phyloP scores from a whole-genome alignment of 2,888 invertebrate species.

The Baccha elongata region DNA sequence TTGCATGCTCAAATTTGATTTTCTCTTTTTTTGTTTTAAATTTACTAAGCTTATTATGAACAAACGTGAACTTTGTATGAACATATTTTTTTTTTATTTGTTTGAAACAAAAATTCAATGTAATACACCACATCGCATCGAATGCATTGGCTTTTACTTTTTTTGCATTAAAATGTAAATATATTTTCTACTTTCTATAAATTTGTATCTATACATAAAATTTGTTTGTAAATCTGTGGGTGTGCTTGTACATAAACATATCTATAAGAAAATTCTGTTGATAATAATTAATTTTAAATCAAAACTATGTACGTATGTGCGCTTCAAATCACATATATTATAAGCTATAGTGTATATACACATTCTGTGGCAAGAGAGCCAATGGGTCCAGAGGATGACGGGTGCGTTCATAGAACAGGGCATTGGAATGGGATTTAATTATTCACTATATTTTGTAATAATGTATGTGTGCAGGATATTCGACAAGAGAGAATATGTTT shows the following conservation, averaged over 20 bases:
- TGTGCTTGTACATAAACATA: background rate
- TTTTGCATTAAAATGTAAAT: conserved; percentile 67
- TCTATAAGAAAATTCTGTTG: conserved; percentile 7
- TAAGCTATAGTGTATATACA: background rate
- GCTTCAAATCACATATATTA: background rate
- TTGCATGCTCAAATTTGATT: background rate
- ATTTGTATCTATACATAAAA: background rate
- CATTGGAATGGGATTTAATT: conserved; percentile 24
- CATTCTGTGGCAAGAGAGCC: conserved; percentile 5
- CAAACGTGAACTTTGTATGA: background rate
- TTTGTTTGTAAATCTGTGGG: background rate
- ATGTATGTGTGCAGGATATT: conserved; percentile 7
- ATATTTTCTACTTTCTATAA: conserved; percentile 14
- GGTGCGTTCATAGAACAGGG: too few species aligned
- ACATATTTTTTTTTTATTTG: background rate
- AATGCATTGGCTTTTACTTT: background rate
- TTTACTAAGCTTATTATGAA: background rate
- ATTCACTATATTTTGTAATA: background rate
- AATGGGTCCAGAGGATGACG: background rate
- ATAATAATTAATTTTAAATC: conserved; percentile 64
- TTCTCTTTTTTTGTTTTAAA: background rate
- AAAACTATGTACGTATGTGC: conserved; percentile 32
- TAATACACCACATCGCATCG: conserved; percentile 10
- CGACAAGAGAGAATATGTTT: conserved; percentile 11
- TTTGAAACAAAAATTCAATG: conserved; percentile 6